Percentiles rank a stretch among this genome's conserved stretches.
Evolutionary conservation across 2,113 vertebrate genomes (phyloP).

Genomic region (Campylomormyrus numenius): DNA sequence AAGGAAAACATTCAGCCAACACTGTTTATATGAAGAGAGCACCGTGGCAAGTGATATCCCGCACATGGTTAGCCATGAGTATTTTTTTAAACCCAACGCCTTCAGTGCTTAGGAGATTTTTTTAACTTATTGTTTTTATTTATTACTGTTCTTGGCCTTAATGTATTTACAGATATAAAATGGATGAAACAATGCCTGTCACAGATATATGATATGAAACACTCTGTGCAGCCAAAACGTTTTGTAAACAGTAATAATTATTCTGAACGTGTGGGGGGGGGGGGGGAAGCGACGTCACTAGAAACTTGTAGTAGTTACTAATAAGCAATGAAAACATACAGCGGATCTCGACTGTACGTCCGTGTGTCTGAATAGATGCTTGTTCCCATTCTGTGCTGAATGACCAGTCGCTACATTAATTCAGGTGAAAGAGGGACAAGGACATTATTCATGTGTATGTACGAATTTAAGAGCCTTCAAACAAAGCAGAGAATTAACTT

Average conservation of each 20-base stretch:
- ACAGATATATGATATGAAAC: conserved; percentile 35
- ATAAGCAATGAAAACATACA: conserved; percentile 31
- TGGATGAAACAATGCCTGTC: conserved; percentile 38
- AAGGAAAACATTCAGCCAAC: conserved; percentile 38
- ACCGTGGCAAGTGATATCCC: conserved; percentile 43
- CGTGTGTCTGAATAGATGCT: conserved; percentile 50
- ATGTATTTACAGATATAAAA: conserved; percentile 61
- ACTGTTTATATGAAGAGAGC: conserved; percentile 37
- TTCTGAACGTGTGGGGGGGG: conserved; percentile 48
- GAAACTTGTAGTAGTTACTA: conserved; percentile 35
- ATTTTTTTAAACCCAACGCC: conserved; percentile 66
- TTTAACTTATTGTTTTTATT: conserved; percentile 59
- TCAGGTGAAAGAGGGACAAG: conserved; percentile 54
- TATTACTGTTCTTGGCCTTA: conserved; percentile 80
- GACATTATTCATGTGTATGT: conserved; percentile 39
- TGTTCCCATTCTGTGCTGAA: conserved; percentile 53
- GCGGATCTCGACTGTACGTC: conserved; percentile 43
- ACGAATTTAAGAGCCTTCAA: conserved; percentile 70
- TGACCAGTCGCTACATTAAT: conserved; percentile 58
- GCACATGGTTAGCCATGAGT: conserved; percentile 40
- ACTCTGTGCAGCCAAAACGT: conserved; percentile 39
- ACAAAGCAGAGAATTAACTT: conserved; percentile 57
- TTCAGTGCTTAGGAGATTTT: conserved; percentile 74
- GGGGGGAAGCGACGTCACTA: conserved; percentile 42
- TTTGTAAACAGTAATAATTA: conserved; percentile 39